Base-by-base conservation (phyloP, 2,797 vertebrate genomes). In the Spheniscus humboldti region DNA sequence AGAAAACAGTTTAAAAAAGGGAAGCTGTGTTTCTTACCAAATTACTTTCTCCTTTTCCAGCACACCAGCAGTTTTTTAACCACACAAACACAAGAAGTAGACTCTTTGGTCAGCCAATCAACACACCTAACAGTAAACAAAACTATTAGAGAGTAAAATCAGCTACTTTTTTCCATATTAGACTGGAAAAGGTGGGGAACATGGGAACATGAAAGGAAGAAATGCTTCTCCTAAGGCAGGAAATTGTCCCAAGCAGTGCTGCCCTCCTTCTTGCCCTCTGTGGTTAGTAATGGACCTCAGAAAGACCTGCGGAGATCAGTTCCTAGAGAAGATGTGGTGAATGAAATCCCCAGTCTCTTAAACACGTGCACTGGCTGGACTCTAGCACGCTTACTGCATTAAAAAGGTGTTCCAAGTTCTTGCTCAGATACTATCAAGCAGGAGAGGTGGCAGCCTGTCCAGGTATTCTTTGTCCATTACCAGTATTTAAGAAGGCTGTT, bases 21-120 rank as follows among this genome's bases (percentile, higher is more conserved):
- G 66, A 84, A 94, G 30, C 75, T 76, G 62, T 94, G 72, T 88
- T 94, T 94, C 76, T 84, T 57, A 95, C 30, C 28, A 86, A 93
- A 67, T 88, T 94, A 18, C 55, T 10, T 4, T 6, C 25, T 76
- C 53, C 31, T 75, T 90, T 91, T 86, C 69, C 79, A 69, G 59
- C 45, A 53, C 39, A 84, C 30, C 39, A 84, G 53, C 31, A 81
- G 28, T 41, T 78, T 90, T 86, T 86, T 93, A 87, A 95, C 69
- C n/a, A 56, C 33, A 41, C 11, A 90, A 82, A 84, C 69, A 81
- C 24, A 59, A 94, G 50, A 91, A 83, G 57, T 57, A 72, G 37
- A 15, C 37, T 72, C 45, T 59, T 85, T 52, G 41, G 50, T 80
- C 41, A 86, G 76, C 83, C 41, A 94, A 6, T 83, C 55, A 79